Evolutionary conservation across 2,113 vertebrate species (phyloP).

Genomic region (Phycodurus eques): DNA sequence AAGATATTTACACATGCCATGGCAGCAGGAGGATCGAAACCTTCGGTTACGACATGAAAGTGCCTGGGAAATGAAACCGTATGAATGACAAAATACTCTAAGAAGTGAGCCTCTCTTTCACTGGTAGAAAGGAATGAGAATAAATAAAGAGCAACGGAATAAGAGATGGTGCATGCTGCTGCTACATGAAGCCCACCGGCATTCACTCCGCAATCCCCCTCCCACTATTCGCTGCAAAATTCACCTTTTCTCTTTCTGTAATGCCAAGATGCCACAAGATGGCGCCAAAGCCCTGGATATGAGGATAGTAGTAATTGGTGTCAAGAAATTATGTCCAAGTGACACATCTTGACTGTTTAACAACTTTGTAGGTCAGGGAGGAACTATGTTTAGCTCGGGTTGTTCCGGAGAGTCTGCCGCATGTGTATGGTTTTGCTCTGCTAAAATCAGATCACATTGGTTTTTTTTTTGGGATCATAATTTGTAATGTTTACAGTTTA

Average conservation of each 20-base stretch:
- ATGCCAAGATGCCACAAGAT: neutral
- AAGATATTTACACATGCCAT: slow-evolving; percentile 67
- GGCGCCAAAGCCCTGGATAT: too few species aligned
- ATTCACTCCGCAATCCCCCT: neutral
- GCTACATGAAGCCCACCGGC: slow-evolving; percentile 2
- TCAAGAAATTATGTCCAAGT: too few species aligned
- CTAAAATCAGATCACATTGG: too few species aligned
- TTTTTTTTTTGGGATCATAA: too few species aligned
- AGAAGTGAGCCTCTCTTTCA: neutral
- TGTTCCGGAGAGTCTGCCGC: too few species aligned
- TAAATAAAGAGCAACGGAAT: neutral
- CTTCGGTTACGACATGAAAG: neutral
- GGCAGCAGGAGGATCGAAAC: slow-evolving; percentile 8
- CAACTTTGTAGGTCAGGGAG: too few species aligned
- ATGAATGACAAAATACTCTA: neutral
- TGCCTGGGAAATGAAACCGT: neutral
- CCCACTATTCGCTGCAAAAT: neutral
- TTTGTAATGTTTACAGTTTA: too few species aligned
- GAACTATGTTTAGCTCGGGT: too few species aligned
- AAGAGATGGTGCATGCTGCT: neutral
- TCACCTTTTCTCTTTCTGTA: neutral
- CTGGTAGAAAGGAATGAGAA: neutral
- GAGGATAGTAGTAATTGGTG: too few species aligned
- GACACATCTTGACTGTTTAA: too few species aligned
- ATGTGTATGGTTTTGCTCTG: too few species aligned